Percentiles rank a stretch among this genome's conserved stretches.
These are phyloP conservation scores for Acinonyx jubatus DNA, from an alignment of 2,113 vertebrate genomes.

Conservation along the genomic window DNA sequence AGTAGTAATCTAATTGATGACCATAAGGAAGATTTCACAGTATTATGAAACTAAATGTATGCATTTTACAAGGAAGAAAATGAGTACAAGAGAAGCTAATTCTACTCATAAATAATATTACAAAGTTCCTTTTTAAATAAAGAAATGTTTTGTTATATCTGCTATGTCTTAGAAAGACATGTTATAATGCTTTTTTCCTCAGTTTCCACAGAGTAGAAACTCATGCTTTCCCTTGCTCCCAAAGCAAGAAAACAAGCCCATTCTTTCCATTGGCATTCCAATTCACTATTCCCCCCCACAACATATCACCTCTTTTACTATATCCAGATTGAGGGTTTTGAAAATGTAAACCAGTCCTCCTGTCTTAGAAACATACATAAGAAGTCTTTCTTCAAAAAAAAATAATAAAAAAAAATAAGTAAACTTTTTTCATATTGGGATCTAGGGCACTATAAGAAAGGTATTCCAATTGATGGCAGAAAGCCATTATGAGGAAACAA, in stretches of 20 bases:
- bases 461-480: conserved; percentile 55
- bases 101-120: not conserved
- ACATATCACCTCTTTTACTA: conserved; percentile 65
- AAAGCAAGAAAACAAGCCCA: not conserved
- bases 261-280: conserved; percentile 64
- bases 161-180: not conserved
- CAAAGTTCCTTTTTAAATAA: not conserved
- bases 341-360: conserved; percentile 70
- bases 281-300: not conserved
- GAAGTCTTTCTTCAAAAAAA: conserved; percentile 68
- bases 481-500: conserved; percentile 38
- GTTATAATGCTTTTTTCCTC: not conserved
- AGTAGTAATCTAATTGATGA: not conserved
- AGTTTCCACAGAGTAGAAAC: conserved; percentile 12
- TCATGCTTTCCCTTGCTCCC: conserved; percentile 18
- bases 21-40: not conserved
- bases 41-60: not conserved
- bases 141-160: not conserved
- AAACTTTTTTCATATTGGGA: conserved; percentile 68
- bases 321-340: conserved; percentile 38
- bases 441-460: conserved; percentile 69
- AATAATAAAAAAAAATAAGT: conserved; percentile 66
- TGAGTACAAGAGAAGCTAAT: not conserved
- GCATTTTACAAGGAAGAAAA: not conserved
- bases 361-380: conserved; percentile 63